phyloP scores from a whole-genome alignment of 1,140 invertebrate genomes.

The Diploscapter pachys region DNA sequence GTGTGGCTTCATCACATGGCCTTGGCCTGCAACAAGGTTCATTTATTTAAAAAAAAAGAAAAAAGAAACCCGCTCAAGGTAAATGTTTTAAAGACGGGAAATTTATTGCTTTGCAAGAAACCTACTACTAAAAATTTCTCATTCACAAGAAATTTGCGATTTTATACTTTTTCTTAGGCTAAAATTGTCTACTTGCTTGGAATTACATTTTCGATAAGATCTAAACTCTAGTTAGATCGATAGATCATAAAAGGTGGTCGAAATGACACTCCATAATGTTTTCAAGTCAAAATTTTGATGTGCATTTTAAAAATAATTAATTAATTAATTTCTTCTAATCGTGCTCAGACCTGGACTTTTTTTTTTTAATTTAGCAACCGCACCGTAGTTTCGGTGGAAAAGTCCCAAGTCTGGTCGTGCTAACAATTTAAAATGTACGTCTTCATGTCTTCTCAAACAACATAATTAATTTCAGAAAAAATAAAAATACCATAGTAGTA shows the following conservation, averaged over 20 bases:
- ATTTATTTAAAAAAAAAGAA: neutral
- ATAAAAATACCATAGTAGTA: conserved; percentile 80
- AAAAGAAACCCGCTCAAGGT: neutral
- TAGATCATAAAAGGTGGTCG: no score
- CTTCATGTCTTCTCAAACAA: neutral
- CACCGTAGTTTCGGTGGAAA: no score
- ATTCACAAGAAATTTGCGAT: neutral
- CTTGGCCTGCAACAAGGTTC: conserved; percentile 71
- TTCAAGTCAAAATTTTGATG: no score
- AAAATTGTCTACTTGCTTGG: no score
- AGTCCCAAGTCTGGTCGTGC: neutral
- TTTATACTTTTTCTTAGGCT: no score
- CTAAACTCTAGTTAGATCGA: no score
- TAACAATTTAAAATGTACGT: neutral
- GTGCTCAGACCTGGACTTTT: no score
- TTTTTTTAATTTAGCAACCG: no score
- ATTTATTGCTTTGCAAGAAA: neutral
- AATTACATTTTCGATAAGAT: no score
- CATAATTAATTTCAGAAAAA: neutral
- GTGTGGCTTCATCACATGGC: conserved; percentile 99
- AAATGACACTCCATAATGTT: no score
- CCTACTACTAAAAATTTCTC: neutral
- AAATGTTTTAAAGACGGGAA: conserved; percentile 6
- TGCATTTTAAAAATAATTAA: no score
- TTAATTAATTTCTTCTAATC: no score